Base-by-base conservation (phyloP, 2,888 invertebrate species). In the Aricia artaxerxes region DNA sequence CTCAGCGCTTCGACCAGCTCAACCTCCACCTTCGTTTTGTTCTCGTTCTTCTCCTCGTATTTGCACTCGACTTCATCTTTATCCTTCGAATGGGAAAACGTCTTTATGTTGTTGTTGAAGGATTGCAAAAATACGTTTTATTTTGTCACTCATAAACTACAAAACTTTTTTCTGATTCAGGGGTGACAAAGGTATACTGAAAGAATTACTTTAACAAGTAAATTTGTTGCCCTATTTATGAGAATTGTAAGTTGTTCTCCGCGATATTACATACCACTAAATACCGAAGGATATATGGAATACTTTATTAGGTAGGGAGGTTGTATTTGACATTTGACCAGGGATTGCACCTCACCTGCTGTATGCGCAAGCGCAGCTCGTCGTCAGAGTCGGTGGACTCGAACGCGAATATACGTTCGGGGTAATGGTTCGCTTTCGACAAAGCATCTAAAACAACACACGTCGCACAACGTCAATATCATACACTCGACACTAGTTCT, bases 401-500 rank as follows among this genome's bases (percentile, higher is more conserved):
- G 89, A 93, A 94, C 88, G 93, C 89, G 91, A 92, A 94, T 88
- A 94, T 91, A 87, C 93, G 92, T 89, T 94, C 94, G 85, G 93
- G 94, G 83, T 92, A 94, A 92, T 92, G 91, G 89, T 89, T 94
- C 90, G 92, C 89, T 93, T 94, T 93, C 91, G 94, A 93, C 92
- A 94, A 94, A 94, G 94, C 92, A 94, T 94, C 94, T 94, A 94
- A 89, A 94, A 94, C 92, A 93, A 93, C 93, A 94, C 93, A 92
- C 91, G 93, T 89, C 90, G 89, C 85, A 91, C 89, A 91, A 91
- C 90, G 88, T 92, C 90, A 92, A 86, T 86, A 82, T 78, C 83
- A 84, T 84, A 83, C 84, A 81, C 81, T 79, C 83, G 24, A 24
- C 24, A 80, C 78, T 78, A 80, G 73, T 16, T 75, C 79, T 82